These are phyloP conservation scores for Sialia sialis DNA, from an alignment of 2,113 vertebrate genomes.

Conservation along the genomic window DNA sequence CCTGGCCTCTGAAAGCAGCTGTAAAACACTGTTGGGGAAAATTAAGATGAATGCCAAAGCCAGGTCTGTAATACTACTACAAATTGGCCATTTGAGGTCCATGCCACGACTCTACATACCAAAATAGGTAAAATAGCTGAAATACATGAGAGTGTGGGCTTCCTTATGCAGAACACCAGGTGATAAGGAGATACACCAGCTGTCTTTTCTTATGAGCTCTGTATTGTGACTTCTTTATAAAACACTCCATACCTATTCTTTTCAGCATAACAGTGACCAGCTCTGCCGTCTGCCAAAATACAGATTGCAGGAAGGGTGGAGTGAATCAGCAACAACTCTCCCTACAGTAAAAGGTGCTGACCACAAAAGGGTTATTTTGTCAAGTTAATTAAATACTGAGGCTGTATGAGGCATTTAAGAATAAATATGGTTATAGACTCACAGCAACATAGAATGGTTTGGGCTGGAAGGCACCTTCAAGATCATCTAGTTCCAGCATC, in stretches of 20 bases:
- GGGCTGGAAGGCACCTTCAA: not conserved
- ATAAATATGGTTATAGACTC: not conserved
- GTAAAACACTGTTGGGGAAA: slow-evolving; percentile 58
- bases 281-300: slow-evolving; percentile 1
- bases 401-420: not conserved
- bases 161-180: not conserved
- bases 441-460: not conserved
- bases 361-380: not conserved
- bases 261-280: slow-evolving; percentile 13
- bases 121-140: not conserved
- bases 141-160: not conserved
- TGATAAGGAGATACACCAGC: slow-evolving; percentile 22
- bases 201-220: not conserved
- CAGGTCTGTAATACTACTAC: not conserved
- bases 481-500: not conserved
- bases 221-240: slow-evolving; percentile 33
- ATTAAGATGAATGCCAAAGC: slow-evolving; percentile 60
- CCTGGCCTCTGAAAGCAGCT: slow-evolving; percentile 59
- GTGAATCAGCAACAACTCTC: not conserved
- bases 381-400: not conserved
- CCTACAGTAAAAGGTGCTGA: not conserved
- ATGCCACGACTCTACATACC: not conserved
- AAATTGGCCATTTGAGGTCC: not conserved
- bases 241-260: slow-evolving; percentile 23
- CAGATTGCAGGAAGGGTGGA: not conserved